These are phyloP conservation scores for Lycorma delicatula DNA, from an alignment of 1,140 invertebrate species.

Conservation along the genomic window DNA sequence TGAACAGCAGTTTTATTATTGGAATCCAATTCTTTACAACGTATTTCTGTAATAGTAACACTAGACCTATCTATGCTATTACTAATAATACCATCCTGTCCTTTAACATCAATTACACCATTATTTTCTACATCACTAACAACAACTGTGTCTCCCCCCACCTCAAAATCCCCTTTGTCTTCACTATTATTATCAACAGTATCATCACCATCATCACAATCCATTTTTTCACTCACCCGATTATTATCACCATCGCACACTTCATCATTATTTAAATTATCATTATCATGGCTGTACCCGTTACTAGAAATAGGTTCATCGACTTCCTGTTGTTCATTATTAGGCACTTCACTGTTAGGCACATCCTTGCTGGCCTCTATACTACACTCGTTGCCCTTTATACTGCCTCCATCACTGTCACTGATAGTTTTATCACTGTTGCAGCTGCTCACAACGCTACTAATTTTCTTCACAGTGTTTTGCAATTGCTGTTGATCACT, in stretches of 20 bases:
- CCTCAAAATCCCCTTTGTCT: constrained; percentile 31
- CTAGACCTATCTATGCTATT: too few species aligned
- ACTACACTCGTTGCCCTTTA: constrained; percentile 28
- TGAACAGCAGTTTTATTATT: too few species aligned
- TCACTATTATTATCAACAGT: constrained; percentile 10
- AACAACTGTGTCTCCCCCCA: constrained; percentile 19
- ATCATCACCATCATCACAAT: constrained; percentile 27
- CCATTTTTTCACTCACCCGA: constrained; percentile 21
- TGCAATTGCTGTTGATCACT: background rate
- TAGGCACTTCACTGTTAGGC: constrained; percentile 35
- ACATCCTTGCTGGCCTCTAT: constrained; percentile 37
- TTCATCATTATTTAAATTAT: constrained; percentile 33
- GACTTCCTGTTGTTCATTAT: constrained; percentile 25
- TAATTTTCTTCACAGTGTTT: constrained; percentile 15
- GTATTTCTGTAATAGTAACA: too few species aligned
- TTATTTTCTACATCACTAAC: constrained; percentile 1
- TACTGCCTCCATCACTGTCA: constrained; percentile 1
- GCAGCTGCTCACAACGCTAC: constrained; percentile 34
- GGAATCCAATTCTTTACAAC: too few species aligned
- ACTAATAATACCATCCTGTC: too few species aligned
- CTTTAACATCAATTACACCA: too few species aligned
- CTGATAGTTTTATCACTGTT: constrained; percentile 7
- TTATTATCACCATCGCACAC: constrained; percentile 26
- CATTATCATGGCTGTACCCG: constrained; percentile 17
- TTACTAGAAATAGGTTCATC: constrained; percentile 21